Evolutionary conservation across 1,140 invertebrate species (phyloP), one percentile per base, ranked within the genome.

Genomic region (Sesamia nonagrioides): DNA sequence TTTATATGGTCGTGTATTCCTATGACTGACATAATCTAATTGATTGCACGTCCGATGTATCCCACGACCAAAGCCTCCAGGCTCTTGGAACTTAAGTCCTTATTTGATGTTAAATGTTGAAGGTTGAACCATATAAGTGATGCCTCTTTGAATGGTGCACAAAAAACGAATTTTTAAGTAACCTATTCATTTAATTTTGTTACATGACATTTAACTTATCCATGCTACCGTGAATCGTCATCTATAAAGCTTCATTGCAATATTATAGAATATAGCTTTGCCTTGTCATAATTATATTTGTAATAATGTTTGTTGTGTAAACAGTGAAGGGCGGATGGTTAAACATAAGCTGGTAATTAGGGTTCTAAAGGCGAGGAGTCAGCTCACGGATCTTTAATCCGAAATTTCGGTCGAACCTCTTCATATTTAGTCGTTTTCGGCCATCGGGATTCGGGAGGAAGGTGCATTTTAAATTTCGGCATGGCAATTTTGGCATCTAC

Each of bases 311-410:
- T 69, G 27, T 18, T 50, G 21, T 48, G 42, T 69, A 69, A 50
- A 27, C 66, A 50, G 6, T 66, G 17, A 66, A 66, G 61, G 37
- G 42, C 50, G 68, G 50, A 52, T 54, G 68, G 68, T 52, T 54
- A 71, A 71, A 71, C 68, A 71, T 71, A 54, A 71, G 48, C 68
- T 71, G 50, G 45, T 71, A 54, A 71, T 71, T 71, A 71, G 68
- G 48, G 68, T 17, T 37, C 18, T 17, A 13, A 27, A 71, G 61
- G 68, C 33, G 50, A 71, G 50, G 68, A 52, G 27, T 13, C 60
- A 52, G 15, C 68, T 52, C 33, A 35, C 27, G 27, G 68, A 48
- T 17, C 27, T 48, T 52, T 71, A 69, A 69, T 69, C 50, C 68
- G 52, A 71, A 54, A 54, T 54, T 21, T 71, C 68, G 48, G 50